A percentile compares a stretch with the other conserved stretches of the same genome.
Evolutionary conservation across 1,140 invertebrate species (phyloP).

Genomic region (Caenorhabditis remanei): DNA sequence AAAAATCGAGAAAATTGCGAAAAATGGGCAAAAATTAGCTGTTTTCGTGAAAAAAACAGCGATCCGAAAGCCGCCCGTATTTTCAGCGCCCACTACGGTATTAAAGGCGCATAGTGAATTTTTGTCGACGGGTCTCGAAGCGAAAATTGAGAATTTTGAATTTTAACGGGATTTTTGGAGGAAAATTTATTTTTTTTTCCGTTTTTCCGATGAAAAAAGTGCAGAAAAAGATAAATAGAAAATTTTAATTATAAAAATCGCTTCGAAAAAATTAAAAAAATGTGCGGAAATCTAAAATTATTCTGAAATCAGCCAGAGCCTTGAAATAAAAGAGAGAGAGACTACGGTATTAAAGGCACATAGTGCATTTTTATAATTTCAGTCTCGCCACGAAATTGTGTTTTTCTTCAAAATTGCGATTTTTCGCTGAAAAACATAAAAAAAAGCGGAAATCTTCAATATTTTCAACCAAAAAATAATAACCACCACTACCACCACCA

Average conservation of each 20-base stretch:
- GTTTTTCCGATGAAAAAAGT: too few relatives aligned
- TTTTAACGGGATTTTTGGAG: too few relatives aligned
- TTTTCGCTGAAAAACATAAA: not conserved
- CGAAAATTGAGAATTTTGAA: not conserved
- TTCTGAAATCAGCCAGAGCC: too few relatives aligned
- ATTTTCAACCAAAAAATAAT: conserved; percentile 10
- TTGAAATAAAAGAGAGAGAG: not conserved
- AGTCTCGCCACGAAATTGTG: not conserved
- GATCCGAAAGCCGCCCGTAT: not conserved
- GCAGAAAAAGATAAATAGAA: too few relatives aligned
- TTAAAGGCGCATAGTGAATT: not conserved
- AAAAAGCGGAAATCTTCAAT: not conserved
- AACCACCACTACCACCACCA: not conserved
- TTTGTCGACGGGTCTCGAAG: not conserved
- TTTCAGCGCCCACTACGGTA: not conserved
- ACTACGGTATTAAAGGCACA: not conserved
- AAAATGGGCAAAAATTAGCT: not conserved
- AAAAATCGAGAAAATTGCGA: not conserved
- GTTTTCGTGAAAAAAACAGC: not conserved
- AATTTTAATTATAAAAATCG: too few relatives aligned
- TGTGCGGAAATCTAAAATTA: too few relatives aligned
- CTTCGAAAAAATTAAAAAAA: too few relatives aligned
- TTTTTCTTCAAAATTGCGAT: too few relatives aligned
- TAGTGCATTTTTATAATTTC: too few relatives aligned
- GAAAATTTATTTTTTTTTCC: too few relatives aligned